Evolutionary conservation across 2,113 vertebrate species (phyloP).

Genomic region (Ifrita kowaldi): DNA sequence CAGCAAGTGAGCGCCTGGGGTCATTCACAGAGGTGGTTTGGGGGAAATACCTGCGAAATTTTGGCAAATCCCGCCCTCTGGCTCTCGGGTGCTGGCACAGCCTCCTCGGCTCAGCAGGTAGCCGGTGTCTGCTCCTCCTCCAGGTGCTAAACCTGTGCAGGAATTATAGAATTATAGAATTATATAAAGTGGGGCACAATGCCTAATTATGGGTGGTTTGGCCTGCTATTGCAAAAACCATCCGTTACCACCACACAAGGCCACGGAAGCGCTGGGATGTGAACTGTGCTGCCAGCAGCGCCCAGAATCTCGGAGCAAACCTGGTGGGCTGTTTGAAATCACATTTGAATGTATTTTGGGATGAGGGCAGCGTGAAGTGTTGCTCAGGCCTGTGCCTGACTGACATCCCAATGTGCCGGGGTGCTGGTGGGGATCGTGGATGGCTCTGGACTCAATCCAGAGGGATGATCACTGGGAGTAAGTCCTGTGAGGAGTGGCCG

Average conservation of each 20-base stretch:
- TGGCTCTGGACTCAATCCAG: neutral
- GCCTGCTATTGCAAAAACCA: fast-evolving
- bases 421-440: neutral
- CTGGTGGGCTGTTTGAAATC: neutral
- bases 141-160: neutral
- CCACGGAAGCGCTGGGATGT: neutral
- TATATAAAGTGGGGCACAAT: neutral
- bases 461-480: neutral
- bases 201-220: fast-evolving
- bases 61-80: neutral
- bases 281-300: neutral
- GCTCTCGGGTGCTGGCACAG: neutral
- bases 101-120: neutral
- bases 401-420: fast-evolving
- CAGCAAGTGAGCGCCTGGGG: neutral
- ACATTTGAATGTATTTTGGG: neutral
- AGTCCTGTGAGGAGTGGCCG: neutral
- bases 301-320: fast-evolving
- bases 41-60: neutral
- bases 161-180: neutral
- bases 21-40: fast-evolving
- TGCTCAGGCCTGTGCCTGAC: neutral
- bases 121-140: fast-evolving
- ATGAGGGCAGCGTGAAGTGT: neutral
- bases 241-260: fast-evolving